These are phyloP conservation scores for Oscheius sp. DNA, from an alignment of 1,140 invertebrate species.

Conservation along the genomic window DNA sequence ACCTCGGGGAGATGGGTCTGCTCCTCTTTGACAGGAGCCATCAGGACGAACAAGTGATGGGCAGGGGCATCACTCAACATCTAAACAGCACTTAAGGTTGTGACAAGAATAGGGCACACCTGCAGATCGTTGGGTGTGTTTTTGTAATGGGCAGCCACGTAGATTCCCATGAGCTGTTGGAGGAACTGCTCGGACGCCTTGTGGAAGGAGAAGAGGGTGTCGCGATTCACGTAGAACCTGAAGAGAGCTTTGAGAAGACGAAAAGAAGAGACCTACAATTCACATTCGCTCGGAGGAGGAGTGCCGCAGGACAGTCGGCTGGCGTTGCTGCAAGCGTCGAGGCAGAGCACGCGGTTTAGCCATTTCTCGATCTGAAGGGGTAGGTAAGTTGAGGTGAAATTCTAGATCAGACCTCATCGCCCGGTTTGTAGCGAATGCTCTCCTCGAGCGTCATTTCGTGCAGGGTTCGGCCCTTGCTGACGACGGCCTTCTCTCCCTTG, in stretches of 20 bases:
- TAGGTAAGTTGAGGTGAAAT: neutral
- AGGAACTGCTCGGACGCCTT: conserved; percentile 91
- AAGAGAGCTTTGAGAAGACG: too few relatives aligned
- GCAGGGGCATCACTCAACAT: conserved; percentile 97
- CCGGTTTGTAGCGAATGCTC: conserved; percentile 86
- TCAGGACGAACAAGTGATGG: conserved; percentile 90
- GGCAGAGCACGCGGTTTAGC: conserved; percentile 85
- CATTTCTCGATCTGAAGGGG: conserved; percentile 74
- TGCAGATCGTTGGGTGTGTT: conserved; percentile 98
- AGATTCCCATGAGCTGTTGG: conserved; percentile 84
- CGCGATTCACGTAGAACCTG: conserved; percentile 70
- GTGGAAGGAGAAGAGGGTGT: conserved; percentile 95
- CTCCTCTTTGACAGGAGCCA: conserved; percentile 77
- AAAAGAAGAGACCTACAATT: conserved; percentile 71
- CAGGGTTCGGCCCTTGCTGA: conserved; percentile 58
- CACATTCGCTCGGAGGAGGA: conserved; percentile 81
- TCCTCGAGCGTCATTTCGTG: conserved; percentile 76
- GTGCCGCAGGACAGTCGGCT: conserved; percentile 60
- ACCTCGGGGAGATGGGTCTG: conserved; percentile 74
- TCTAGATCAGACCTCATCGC: conserved; percentile 68
- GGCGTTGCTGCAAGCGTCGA: conserved; percentile 73
- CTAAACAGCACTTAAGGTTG: conserved; percentile 40
- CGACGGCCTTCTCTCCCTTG: conserved; percentile 43
- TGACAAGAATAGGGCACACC: neutral
- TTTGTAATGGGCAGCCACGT: conserved; percentile 94